Percentiles rank a stretch among this genome's conserved stretches.
These are phyloP conservation scores for Orycteropus afer DNA, from an alignment of 2,113 vertebrate species.

Conservation along the genomic window DNA sequence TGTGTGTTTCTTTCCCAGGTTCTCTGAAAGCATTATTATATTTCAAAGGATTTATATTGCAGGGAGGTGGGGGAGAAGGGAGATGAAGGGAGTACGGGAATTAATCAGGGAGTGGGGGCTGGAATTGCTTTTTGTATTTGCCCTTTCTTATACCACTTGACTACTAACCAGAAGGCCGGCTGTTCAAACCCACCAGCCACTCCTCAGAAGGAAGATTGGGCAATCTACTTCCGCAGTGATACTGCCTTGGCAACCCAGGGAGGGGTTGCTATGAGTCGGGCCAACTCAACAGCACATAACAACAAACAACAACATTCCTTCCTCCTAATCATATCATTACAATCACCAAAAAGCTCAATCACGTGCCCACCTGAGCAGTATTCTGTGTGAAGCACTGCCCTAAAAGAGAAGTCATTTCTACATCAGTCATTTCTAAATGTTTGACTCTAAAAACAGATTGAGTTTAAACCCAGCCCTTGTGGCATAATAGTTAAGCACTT, in stretches of 20 bases:
- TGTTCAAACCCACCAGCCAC: no score
- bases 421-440: neutral
- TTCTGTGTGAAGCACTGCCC: neutral
- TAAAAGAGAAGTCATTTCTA: neutral
- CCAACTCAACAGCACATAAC: no score
- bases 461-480: neutral
- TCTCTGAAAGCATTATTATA: conserved; percentile 65
- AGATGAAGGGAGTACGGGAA: neutral
- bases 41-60: conserved; percentile 71
- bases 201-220: no score
- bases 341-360: neutral
- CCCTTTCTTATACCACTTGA: no score
- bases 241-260: no score
- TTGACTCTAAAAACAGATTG: neutral
- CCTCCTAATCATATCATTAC: neutral
- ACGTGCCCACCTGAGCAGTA: neutral
- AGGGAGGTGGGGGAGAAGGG: neutral
- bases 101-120: neutral
- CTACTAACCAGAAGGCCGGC: no score
- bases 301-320: no score
- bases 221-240: no score
- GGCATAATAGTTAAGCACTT: neutral
- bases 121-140: neutral
- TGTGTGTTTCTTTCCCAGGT: neutral
- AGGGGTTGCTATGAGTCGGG: no score